phyloP scores from a whole-genome alignment of 1,140 invertebrate genomes.

The Nephila pilipes region DNA sequence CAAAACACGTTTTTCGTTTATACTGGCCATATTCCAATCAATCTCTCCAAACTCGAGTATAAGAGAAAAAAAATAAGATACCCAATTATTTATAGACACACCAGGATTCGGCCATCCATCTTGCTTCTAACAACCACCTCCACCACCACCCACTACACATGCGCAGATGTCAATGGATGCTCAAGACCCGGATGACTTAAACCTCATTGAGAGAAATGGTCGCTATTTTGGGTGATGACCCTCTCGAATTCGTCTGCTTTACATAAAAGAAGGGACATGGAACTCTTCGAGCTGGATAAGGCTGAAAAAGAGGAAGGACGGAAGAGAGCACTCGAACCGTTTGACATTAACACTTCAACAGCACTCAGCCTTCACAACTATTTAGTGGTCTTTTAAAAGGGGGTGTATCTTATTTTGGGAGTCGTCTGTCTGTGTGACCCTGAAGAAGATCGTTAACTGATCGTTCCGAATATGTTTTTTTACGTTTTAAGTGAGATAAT shows the following conservation, averaged over 20 bases:
- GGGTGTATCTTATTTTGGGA: constrained; percentile 27
- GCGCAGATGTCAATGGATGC: constrained; percentile 22
- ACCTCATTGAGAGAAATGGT: constrained; percentile 32
- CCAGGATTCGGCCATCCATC: constrained; percentile 17
- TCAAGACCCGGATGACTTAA: constrained; percentile 1
- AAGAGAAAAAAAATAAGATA: too few relatives aligned
- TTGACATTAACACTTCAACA: constrained; percentile 60
- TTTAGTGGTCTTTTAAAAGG: constrained; percentile 45
- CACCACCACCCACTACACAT: too few relatives aligned
- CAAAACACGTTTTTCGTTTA: not conserved
- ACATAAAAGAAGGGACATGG: constrained; percentile 28
- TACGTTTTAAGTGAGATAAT: not conserved
- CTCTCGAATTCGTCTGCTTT: constrained; percentile 28
- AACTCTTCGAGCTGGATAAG: not conserved
- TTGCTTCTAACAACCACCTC: not conserved
- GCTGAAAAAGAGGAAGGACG: not conserved
- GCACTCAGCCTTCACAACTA: constrained; percentile 59
- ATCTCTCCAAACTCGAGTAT: not conserved
- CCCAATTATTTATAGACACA: constrained; percentile 6
- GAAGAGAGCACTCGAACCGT: not conserved
- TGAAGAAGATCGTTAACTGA: constrained; percentile 27
- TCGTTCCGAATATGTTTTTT: not conserved
- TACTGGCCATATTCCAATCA: not conserved
- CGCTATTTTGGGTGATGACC: constrained; percentile 63
- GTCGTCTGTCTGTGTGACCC: constrained; percentile 15